Percentiles rank a stretch among this genome's conserved stretches.
Evolutionary conservation across 2,113 vertebrate genomes (phyloP).

Genomic region (Scomber scombrus): DNA sequence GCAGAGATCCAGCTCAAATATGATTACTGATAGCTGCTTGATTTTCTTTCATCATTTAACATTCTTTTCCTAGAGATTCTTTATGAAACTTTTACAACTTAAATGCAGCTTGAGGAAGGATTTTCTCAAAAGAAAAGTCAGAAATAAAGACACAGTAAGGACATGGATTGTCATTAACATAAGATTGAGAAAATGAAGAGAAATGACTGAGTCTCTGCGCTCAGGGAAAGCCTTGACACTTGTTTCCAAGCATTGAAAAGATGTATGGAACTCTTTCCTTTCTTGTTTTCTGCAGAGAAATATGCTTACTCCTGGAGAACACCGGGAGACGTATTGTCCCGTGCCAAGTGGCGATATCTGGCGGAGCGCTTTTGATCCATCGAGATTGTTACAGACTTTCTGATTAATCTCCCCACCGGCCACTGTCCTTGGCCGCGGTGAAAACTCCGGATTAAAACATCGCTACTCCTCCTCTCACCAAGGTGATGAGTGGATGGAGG

Average conservation of each 20-base stretch:
- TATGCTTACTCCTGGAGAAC: constrained; percentile 68
- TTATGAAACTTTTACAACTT: constrained; percentile 12
- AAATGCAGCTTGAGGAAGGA: not conserved
- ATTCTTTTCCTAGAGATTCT: not conserved
- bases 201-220: not conserved
- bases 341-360: constrained; percentile 72
- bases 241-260: constrained; percentile 37
- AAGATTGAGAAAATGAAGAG: constrained; percentile 39
- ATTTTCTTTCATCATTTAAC: constrained; percentile 8
- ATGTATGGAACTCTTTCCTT: constrained; percentile 1
- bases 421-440: constrained; percentile 84
- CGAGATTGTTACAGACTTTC: constrained; percentile 83
- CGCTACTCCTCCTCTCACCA: constrained; percentile 82
- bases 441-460: constrained; percentile 90
- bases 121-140: constrained; percentile 7
- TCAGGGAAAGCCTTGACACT: constrained; percentile 31
- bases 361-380: constrained; percentile 78
- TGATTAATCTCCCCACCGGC: constrained; percentile 75
- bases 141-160: constrained; percentile 8
- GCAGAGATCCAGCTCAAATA: constrained; percentile 36
- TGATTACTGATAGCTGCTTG: not conserved
- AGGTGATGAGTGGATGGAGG: constrained; percentile 78
- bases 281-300: constrained; percentile 47
- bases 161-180: constrained; percentile 44
- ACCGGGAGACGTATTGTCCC: constrained; percentile 77